Evolutionary conservation across 1,140 invertebrate genomes (phyloP), one percentile per base, ranked within the genome.

Genomic region (Papilio xuthus): DNA sequence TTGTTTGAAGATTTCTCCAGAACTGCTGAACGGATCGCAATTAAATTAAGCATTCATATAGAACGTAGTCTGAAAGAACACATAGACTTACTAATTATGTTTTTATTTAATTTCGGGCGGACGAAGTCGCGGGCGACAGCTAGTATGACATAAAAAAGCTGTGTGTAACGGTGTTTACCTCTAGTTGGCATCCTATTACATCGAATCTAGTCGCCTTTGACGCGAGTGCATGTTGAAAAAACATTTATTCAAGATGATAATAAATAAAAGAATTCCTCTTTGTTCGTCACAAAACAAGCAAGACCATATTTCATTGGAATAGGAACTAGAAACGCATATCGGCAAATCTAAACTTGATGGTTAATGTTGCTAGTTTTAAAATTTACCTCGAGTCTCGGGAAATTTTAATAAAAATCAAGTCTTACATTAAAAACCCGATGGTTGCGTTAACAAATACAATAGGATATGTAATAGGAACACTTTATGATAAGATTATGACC

Each of bases 231-330:
- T 67, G 42, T 72, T 72, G 42, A 63, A 76, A n/a, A 60, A 76
- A 67, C 60, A 67, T 67, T 47, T 63, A 60, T 60, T 76, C 74
- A 20, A 37, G 50, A 60, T 76, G n/a, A 23, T 60, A 60, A 60
- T 76, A 76, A 76, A 56, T 75, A 75, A 56, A 75, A 56, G 47
- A 73, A 73, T 73, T 23, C 6, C 15, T 37, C 18, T 60, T 76
- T 60, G 74, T 76, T 63, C 32, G 50, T 56, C 37, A 76, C 74
- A 76, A 60, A 63, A 63, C n/a, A 63, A 42, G 74, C 74, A 23
- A 76, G 53, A 76, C 74, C 74, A 76, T 63, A 76, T 60, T 44
- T 76, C 74, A 41, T 76, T 60, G 74, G 8, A 76, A 60, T 76
- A 76, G 74, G 15, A 41, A 18, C 74, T 76, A 76, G 37, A 76